phyloP scores from a whole-genome alignment of 2,888 invertebrate species.

The Chrysopilus asiliformis region DNA sequence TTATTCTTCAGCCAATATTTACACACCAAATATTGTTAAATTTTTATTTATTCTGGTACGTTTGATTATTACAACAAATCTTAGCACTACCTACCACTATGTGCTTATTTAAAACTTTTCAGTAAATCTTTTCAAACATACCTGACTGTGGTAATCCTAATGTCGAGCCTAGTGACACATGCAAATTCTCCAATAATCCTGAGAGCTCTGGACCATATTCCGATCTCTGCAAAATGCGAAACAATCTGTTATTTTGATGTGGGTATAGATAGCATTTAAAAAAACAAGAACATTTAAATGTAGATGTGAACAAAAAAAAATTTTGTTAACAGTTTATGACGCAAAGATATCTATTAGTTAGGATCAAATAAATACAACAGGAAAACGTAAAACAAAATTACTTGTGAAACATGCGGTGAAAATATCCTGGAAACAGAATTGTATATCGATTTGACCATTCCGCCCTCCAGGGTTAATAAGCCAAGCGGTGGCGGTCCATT shows the following conservation, averaged over 20 bases:
- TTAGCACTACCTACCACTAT: no score
- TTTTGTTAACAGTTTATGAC: no score
- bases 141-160: slow-evolving; percentile 34
- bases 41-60: no score
- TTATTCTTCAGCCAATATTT: no score
- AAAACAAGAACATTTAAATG: no score
- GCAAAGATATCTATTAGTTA: no score
- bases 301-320: no score
- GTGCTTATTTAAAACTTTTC: no score
- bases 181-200: slow-evolving; percentile 33
- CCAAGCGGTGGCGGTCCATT: slow-evolving; percentile 21
- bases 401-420: slow-evolving; percentile 32
- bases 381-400: slow-evolving; percentile 19
- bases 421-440: slow-evolving; percentile 37
- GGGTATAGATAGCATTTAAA: slow-evolving; percentile 1
- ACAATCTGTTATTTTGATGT: slow-evolving; percentile 8
- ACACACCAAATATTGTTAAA: no score
- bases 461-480: slow-evolving; percentile 36
- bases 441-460: slow-evolving; percentile 38
- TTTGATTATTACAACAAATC: no score
- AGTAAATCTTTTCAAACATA: no score
- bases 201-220: slow-evolving; percentile 34
- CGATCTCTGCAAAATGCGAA: slow-evolving; percentile 16
- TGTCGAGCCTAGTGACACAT: slow-evolving; percentile 31
- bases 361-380: slow-evolving; percentile 2